These are phyloP conservation scores for Tridacna gigas DNA, from an alignment of 2,888 invertebrate genomes.

Conservation along the genomic window DNA sequence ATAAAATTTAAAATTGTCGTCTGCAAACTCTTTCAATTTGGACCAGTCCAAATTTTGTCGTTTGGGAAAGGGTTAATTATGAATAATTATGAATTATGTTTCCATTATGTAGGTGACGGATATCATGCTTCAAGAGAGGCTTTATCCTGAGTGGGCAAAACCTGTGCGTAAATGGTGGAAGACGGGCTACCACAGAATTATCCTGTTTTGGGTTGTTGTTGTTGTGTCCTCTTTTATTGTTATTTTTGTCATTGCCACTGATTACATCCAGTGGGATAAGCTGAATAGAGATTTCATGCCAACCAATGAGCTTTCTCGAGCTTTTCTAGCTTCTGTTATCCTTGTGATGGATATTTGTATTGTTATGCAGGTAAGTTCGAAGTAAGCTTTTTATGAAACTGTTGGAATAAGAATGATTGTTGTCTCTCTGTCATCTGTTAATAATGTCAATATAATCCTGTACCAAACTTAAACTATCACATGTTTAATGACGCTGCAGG, in stretches of 20 bases:
- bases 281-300: slow-evolving; percentile 86
- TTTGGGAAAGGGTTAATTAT: too few relatives aligned
- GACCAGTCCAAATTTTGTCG: too few relatives aligned
- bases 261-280: slow-evolving; percentile 86
- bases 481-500: too few relatives aligned
- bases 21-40: too few relatives aligned
- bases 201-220: slow-evolving; percentile 86
- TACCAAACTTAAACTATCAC: too few relatives aligned
- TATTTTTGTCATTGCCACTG: slow-evolving; percentile 86
- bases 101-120: slow-evolving; percentile 85
- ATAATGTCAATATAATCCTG: too few relatives aligned
- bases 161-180: slow-evolving; percentile 84
- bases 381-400: neutral
- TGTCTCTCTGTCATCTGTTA: too few relatives aligned
- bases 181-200: slow-evolving; percentile 85
- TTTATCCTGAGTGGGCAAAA: slow-evolving; percentile 86
- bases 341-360: slow-evolving; percentile 86
- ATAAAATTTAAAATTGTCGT: too few relatives aligned
- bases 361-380: slow-evolving; percentile 85
- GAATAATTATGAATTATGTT: too few relatives aligned
- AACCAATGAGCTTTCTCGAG: slow-evolving; percentile 86
- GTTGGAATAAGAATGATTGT: too few relatives aligned
- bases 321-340: slow-evolving; percentile 86
- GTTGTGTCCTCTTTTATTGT: slow-evolving; percentile 85
- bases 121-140: slow-evolving; percentile 87